A percentile compares a stretch with the other conserved stretches of the same genome.
These are phyloP conservation scores for Atherinomorus stipes DNA, from an alignment of 2,113 vertebrate genomes.

Conservation along the genomic window DNA sequence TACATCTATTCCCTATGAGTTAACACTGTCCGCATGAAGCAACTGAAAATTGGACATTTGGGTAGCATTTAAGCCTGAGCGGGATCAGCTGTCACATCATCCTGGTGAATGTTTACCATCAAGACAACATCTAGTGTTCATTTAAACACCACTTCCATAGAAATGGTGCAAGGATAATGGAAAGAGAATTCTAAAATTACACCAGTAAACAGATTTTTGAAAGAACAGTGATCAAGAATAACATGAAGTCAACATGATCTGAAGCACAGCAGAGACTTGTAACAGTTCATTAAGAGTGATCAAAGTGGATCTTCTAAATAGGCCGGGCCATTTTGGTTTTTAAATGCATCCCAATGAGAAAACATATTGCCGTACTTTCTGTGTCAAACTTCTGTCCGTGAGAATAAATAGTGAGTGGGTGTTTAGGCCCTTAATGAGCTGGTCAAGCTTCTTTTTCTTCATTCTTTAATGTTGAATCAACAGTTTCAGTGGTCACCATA, in stretches of 20 bases:
- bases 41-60: conserved; percentile 27
- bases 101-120: conserved; percentile 14
- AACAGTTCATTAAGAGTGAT: conserved; percentile 47
- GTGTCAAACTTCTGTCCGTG: conserved; percentile 27
- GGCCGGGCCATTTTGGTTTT: conserved; percentile 35
- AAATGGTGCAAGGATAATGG: conserved; percentile 3
- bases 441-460: conserved; percentile 24
- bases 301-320: conserved; percentile 32
- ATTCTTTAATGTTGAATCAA: conserved; percentile 35
- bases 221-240: not conserved
- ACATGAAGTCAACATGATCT: conserved; percentile 31
- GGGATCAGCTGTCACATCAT: conserved; percentile 29
- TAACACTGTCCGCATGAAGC: conserved; percentile 26
- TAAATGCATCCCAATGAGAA: conserved; percentile 47
- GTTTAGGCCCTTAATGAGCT: conserved; percentile 38
- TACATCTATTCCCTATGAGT: conserved; percentile 37
- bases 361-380: conserved; percentile 48
- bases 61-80: conserved; percentile 28
- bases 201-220: conserved; percentile 31
- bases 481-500: conserved; percentile 44
- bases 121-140: not conserved
- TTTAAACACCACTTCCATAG: conserved; percentile 25
- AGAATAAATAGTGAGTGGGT: conserved; percentile 36
- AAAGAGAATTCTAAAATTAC: conserved; percentile 9
- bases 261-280: conserved; percentile 10